phyloP scores from a whole-genome alignment of 2,888 invertebrate genomes.

The Conchocele bisecta region DNA sequence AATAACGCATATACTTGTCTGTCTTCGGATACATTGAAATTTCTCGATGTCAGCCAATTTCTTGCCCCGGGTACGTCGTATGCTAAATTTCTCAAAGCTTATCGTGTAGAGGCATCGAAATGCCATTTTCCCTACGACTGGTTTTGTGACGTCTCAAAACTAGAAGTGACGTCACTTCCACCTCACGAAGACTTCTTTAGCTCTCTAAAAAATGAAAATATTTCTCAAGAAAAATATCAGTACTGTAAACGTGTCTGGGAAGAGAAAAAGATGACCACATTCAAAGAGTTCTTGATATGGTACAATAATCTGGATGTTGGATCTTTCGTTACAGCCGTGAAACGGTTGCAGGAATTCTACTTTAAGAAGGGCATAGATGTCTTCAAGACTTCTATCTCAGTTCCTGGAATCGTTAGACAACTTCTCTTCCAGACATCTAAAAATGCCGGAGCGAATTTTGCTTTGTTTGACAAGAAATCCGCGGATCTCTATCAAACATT shows the following conservation, averaged over 20 bases:
- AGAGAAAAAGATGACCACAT: neutral
- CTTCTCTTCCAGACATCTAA: neutral
- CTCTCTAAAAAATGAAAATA: neutral
- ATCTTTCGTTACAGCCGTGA: neutral
- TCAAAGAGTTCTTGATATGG: neutral
- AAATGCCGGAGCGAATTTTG: neutral
- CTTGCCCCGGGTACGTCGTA: neutral
- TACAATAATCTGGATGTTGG: constrained; percentile 3
- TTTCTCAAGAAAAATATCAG: neutral
- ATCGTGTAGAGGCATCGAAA: neutral
- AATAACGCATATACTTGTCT: constrained; percentile 19
- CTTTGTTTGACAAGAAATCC: neutral
- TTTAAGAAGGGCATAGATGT: constrained; percentile 4
- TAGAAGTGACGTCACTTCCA: neutral
- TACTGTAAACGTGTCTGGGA: neutral
- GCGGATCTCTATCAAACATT: constrained; percentile 7
- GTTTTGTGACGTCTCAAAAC: neutral
- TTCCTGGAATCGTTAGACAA: constrained; percentile 7
- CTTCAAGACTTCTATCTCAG: constrained; percentile 6
- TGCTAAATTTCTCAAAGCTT: constrained; percentile 3
- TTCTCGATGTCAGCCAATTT: neutral
- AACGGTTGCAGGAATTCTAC: neutral
- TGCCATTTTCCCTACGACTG: constrained; percentile 16
- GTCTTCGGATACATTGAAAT: neutral
- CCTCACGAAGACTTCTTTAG: constrained; percentile 6